Evolutionary conservation across 92 coral and sea anemone species (phyloP), one percentile per base, ranked within the genome.

Genomic region (Bergia sp.): DNA sequence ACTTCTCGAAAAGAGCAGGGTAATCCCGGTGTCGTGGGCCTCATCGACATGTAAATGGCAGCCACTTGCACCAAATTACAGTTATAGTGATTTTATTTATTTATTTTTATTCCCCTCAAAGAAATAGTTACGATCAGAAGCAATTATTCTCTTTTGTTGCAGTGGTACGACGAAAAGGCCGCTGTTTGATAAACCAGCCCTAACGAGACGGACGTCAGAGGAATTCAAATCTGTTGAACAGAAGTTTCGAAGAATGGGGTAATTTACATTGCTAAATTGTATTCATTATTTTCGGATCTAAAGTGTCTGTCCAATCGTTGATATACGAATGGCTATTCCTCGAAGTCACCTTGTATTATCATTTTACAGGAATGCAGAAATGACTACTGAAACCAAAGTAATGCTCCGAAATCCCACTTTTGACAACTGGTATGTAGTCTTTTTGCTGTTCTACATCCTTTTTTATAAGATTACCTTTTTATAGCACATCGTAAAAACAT

Each of bases 391-490:
- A 72, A 95, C 96, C 72, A 88, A 95, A 76, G 90, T 93, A 47
- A 86, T 95, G 80, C 91, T 95, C 77, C 92, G 95, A 80, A 95
- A 95, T 44, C 98, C 98, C 20, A 91, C 98, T 77, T 95, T 95
- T 88, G 98, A 95, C 65, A 95, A 95, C 84, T 95, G 98, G 98
- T 94, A 91, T 12, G 88, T 36, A 41, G 29, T 84, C 21, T 40
- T 16, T 37, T 75, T 21, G 5, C 11, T 5, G 42, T 8, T n/a
- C 3, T 29, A 7, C 79, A 41, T 3, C 38, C 3, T 72, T 5
- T 7, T 45, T 8, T 75, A 21, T 75, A 39, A 39, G 49, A 38
- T 21, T 75, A 41, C 45, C 79, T 15, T 15, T 37, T 11, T 12
- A 15, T 11, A 73, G 41, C 7, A 3, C 37, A 18, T 36, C 7